Evolutionary conservation across 1,140 invertebrate genomes (phyloP).

Genomic region (Stegodyphus dumicola): DNA sequence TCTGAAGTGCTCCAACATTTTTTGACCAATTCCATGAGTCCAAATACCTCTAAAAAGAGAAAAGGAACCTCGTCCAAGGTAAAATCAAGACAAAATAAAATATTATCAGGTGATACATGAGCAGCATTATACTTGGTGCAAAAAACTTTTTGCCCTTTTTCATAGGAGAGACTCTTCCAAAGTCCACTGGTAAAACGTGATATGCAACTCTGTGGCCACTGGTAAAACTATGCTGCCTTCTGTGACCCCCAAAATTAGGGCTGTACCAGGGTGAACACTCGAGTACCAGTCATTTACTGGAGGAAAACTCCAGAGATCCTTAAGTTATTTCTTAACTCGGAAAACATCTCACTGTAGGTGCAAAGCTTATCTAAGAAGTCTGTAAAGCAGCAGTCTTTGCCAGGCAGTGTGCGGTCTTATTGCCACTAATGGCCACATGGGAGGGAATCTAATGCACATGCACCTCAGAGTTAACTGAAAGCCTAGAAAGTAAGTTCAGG

Average conservation of each 20-base stretch:
- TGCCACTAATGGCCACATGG: not conserved
- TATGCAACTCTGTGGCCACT: not conserved
- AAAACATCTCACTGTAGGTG: not conserved
- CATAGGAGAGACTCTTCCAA: not conserved
- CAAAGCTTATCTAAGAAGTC: not conserved
- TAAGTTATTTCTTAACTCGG: not conserved
- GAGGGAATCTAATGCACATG: not conserved
- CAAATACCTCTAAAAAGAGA: not conserved
- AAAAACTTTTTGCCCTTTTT: constrained; percentile 13
- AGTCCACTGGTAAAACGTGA: constrained; percentile 1
- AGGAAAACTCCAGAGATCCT: not conserved
- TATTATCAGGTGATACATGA: not conserved
- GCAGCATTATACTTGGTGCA: constrained; percentile 1
- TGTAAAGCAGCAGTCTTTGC: not conserved
- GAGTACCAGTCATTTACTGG: not conserved
- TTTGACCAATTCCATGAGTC: not conserved
- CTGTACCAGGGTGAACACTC: not conserved
- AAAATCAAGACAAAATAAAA: constrained; percentile 15
- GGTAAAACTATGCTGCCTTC: not conserved
- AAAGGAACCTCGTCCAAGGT: not conserved
- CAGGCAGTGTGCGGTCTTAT: not conserved
- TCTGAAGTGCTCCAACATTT: too few species aligned
- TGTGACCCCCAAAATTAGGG: not conserved
- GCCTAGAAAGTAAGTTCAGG: not conserved
- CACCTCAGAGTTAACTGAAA: not conserved